These are phyloP conservation scores for Pomatostomus ruficeps DNA, from an alignment of 2,113 vertebrate species.

Conservation along the genomic window DNA sequence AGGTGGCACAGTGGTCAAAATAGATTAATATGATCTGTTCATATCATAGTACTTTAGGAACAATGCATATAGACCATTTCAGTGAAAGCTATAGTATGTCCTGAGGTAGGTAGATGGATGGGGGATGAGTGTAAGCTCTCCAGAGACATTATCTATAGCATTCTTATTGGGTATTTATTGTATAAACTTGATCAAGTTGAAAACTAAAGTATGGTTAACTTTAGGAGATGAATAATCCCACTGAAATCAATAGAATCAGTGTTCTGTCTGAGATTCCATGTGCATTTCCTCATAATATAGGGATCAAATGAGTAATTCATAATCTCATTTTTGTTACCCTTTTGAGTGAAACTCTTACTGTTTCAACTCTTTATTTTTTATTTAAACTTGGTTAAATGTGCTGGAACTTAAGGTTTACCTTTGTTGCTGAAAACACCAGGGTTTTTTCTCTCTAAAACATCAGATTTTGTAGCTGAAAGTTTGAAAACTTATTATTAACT, in stretches of 20 bases:
- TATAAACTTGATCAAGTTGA: neutral
- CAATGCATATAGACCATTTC: neutral
- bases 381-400: neutral
- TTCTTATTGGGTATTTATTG: neutral
- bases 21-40: neutral
- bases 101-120: neutral
- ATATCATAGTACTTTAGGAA: neutral
- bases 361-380: neutral
- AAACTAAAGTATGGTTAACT: neutral
- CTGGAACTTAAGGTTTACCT: neutral
- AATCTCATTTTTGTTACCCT: neutral
- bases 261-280: neutral
- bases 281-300: neutral
- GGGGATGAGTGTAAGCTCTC: neutral
- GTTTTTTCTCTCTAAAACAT: neutral
- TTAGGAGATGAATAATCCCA: neutral
- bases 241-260: neutral
- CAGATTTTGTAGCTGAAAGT: neutral
- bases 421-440: neutral
- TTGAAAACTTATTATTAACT: neutral
- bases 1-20: neutral
- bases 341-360: neutral
- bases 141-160: neutral
- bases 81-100: neutral
- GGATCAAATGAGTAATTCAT: neutral